Conservation (phyloP, 2,113 vertebrate species). For the Nerophis lumbriciformis region DNA sequence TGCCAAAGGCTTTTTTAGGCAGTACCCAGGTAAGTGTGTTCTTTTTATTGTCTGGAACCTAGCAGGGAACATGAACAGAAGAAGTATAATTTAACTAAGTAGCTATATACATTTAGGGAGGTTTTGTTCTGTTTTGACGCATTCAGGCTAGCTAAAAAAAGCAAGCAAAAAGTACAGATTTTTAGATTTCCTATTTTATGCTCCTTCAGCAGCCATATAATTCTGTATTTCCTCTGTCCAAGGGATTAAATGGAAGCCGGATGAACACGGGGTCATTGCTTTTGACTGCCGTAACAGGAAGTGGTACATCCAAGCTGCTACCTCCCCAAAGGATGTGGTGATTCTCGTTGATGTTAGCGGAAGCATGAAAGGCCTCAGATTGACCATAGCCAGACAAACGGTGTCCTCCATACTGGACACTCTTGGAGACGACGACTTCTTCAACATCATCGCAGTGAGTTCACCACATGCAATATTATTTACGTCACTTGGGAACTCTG, state of each 20-base stretch:
- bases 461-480: neutral
- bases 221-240: constrained; percentile 5
- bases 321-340: constrained; percentile 95
- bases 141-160: neutral
- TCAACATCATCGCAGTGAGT: constrained; percentile 97
- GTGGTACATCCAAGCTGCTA: constrained; percentile 95
- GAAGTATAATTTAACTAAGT: constrained; percentile 1
- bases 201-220: neutral
- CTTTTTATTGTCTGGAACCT: constrained; percentile 27
- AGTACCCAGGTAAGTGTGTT: constrained; percentile 86
- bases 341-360: constrained; percentile 96
- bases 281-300: constrained; percentile 69
- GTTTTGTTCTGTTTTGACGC: neutral
- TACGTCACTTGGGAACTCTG: neutral
- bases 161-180: neutral
- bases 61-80: constrained; percentile 3
- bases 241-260: constrained; percentile 70
- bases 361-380: constrained; percentile 95
- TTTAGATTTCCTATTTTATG: neutral
- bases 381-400: constrained; percentile 95
- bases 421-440: constrained; percentile 96
- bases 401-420: constrained; percentile 98
- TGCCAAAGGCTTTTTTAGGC: constrained; percentile 96
- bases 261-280: constrained; percentile 66
- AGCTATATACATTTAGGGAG: neutral